A percentile compares a stretch with the other conserved stretches of the same genome.
Evolutionary conservation across 2,888 invertebrate genomes (phyloP).

Genomic region (Euclidia mi): DNA sequence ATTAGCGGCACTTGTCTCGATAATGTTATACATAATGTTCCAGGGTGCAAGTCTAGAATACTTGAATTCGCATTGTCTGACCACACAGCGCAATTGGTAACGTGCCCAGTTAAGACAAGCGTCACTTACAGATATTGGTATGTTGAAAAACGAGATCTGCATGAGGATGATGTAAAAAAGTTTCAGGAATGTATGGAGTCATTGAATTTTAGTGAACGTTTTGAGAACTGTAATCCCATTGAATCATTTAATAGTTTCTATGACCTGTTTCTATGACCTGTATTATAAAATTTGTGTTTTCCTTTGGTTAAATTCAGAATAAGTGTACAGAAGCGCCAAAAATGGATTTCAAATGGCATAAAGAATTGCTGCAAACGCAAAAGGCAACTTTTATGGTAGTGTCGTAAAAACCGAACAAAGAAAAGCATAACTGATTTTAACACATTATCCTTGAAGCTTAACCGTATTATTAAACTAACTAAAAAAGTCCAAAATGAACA

Average conservation of each 20-base stretch:
- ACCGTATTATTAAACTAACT: not conserved
- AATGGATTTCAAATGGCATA: not conserved
- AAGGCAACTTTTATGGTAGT: not conserved
- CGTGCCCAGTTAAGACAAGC: not conserved
- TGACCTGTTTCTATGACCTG: not conserved
- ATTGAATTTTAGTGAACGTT: conserved; percentile 1
- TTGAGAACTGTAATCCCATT: not conserved
- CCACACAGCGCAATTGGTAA: conserved; percentile 13
- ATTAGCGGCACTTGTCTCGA: no score
- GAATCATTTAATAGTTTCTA: conserved; percentile 4
- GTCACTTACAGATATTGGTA: not conserved
- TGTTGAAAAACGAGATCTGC: conserved; percentile 1
- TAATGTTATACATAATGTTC: conserved; percentile 3
- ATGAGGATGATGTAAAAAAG: conserved; percentile 1
- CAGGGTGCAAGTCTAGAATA: not conserved
- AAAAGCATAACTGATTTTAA: not conserved
- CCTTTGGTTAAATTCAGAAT: not conserved
- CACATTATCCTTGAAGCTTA: not conserved
- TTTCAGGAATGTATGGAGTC: not conserved
- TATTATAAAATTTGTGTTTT: not conserved
- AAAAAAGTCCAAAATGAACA: not conserved
- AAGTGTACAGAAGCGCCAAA: not conserved
- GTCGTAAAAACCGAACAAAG: not conserved
- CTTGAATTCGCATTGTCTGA: conserved; percentile 6
- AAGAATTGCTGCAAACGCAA: not conserved